Evolutionary conservation across 2,888 invertebrate species (phyloP).

Genomic region (Lycia hirtaria): DNA sequence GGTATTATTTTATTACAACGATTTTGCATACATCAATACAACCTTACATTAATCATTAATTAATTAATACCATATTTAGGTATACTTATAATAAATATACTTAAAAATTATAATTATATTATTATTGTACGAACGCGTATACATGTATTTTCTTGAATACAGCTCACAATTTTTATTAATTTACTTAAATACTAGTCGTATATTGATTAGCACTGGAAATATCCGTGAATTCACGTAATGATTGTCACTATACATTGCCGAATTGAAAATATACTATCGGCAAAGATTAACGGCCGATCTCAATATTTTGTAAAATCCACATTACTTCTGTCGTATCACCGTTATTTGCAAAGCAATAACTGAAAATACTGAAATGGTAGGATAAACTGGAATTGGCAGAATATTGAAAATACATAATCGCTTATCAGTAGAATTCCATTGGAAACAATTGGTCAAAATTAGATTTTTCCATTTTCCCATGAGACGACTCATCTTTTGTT

Average conservation of each 20-base stretch:
- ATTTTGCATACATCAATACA: constrained; percentile 60
- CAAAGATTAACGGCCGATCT: neutral
- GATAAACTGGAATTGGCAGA: too few relatives aligned
- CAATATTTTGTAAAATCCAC: neutral
- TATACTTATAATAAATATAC: constrained; percentile 78
- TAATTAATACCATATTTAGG: constrained; percentile 62
- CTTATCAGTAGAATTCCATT: too few relatives aligned
- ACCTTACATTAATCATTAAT: constrained; percentile 61
- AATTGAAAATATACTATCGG: too few relatives aligned
- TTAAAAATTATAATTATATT: constrained; percentile 67
- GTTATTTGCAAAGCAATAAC: too few relatives aligned
- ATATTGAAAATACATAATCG: too few relatives aligned
- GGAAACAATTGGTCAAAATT: too few relatives aligned
- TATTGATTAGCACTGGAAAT: constrained; percentile 38
- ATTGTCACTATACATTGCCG: constrained; percentile 24
- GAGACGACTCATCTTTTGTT: too few relatives aligned
- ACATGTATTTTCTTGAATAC: constrained; percentile 79
- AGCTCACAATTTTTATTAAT: constrained; percentile 65
- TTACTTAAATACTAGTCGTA: constrained; percentile 36
- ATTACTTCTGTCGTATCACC: too few relatives aligned
- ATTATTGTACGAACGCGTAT: constrained; percentile 85
- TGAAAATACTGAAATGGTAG: too few relatives aligned
- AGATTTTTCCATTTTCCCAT: too few relatives aligned
- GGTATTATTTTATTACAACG: constrained; percentile 34
- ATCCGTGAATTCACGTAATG: constrained; percentile 27